Evolutionary conservation across 1,140 invertebrate species (phyloP).

Genomic region (Wiebesia pumilae): DNA sequence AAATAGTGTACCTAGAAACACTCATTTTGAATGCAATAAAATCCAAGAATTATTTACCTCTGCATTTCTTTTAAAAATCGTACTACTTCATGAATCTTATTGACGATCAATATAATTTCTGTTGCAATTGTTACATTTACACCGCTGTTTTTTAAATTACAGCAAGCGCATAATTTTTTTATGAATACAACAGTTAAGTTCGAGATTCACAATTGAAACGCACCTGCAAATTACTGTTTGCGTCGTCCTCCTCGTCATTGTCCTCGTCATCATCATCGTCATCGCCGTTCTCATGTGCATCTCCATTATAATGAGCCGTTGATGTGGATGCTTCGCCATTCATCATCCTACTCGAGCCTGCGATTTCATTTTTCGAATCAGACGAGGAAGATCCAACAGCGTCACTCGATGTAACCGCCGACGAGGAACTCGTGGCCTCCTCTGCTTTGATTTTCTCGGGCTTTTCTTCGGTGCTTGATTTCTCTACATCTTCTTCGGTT

Average conservation of each 20-base stretch:
- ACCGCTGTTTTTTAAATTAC: no score
- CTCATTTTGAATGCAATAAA: no score
- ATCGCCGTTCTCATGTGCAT: slow-evolving; percentile 52
- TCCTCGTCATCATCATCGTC: slow-evolving; percentile 68
- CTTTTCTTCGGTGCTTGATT: slow-evolving; percentile 29
- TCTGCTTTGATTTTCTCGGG: not conserved
- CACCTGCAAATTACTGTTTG: slow-evolving; percentile 81
- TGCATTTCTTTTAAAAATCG: no score
- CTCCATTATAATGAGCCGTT: slow-evolving; percentile 62
- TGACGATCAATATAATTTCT: no score
- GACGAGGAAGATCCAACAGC: not conserved
- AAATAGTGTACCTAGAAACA: no score
- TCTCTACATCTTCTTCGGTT: slow-evolving; percentile 30
- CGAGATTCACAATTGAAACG: not conserved
- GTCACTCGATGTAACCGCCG: not conserved
- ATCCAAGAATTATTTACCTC: no score
- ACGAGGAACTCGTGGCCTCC: not conserved
- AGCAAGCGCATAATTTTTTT: not conserved
- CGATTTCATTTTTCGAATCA: not conserved
- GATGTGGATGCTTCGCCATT: slow-evolving; percentile 55
- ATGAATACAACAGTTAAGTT: not conserved
- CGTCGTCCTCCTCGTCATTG: slow-evolving; percentile 68
- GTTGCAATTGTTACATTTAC: no score
- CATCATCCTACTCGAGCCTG: not conserved
- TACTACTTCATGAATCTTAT: no score